These are phyloP conservation scores for Acanthosoma haemorrhoidale DNA, from an alignment of 2,888 invertebrate species.

Conservation along the genomic window DNA sequence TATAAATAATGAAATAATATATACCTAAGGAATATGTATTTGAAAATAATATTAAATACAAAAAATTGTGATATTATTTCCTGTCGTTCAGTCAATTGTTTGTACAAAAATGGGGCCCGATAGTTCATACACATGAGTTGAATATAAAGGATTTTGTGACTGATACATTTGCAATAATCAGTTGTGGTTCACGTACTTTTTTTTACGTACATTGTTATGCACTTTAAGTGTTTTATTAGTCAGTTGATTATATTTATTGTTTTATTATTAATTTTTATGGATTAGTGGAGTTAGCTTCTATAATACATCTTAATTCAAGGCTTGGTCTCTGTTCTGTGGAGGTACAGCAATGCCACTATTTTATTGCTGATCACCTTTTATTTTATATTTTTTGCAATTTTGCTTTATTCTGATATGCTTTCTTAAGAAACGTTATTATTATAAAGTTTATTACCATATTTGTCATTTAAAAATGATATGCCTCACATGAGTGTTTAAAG, in stretches of 20 bases:
- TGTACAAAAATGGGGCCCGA: constrained; percentile 9
- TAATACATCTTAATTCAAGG: constrained; percentile 1
- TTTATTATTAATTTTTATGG: constrained; percentile 1
- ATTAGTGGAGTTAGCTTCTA: neutral
- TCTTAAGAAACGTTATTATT: no score
- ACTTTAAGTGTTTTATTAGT: constrained; percentile 6
- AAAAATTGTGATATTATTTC: constrained; percentile 12
- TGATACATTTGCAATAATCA: neutral
- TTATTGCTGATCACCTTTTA: neutral
- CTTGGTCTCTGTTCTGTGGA: neutral
- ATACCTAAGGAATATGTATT: neutral
- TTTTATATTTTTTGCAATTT: neutral
- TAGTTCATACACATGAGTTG: neutral
- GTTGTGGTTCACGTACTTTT: constrained; percentile 8
- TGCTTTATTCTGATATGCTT: no score
- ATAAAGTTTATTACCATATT: no score
- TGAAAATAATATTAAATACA: constrained; percentile 7
- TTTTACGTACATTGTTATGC: neutral
- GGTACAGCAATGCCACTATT: neutral
- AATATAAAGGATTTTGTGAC: neutral
- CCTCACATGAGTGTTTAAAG: neutral
- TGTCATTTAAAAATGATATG: neutral
- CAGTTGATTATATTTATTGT: constrained; percentile 18
- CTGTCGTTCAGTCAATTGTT: constrained; percentile 8
- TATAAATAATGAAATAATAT: neutral